These are phyloP conservation scores for Halictus rubicundus DNA, from an alignment of 1,140 invertebrate species.

Conservation along the genomic window DNA sequence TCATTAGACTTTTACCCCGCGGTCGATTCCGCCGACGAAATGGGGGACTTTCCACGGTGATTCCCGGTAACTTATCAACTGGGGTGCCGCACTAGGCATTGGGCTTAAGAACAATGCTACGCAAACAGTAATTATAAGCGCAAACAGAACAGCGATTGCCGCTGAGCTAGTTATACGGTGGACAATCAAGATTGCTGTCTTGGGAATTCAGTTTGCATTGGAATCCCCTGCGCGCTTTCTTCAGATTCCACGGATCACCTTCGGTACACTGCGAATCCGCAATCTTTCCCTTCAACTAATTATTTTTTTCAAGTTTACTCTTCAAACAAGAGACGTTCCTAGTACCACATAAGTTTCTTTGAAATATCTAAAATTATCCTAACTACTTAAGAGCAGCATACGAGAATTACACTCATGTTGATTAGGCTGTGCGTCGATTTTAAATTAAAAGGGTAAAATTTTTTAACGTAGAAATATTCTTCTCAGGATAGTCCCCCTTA, in stretches of 20 bases:
- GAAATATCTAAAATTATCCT: no score
- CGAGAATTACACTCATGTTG: no score
- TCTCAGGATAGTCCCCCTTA: no score
- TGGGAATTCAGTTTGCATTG: slow-evolving; percentile 11
- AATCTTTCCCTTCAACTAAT: neutral
- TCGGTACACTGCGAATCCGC: neutral
- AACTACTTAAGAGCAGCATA: no score
- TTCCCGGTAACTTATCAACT: slow-evolving; percentile 43
- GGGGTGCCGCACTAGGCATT: slow-evolving; percentile 28
- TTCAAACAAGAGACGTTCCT: no score
- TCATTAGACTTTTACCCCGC: slow-evolving; percentile 37
- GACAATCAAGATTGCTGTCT: slow-evolving; percentile 34
- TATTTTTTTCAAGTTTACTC: neutral
- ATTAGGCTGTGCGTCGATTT: no score
- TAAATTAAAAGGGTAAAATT: no score
- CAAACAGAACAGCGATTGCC: slow-evolving; percentile 46
- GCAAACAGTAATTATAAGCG: slow-evolving; percentile 44
- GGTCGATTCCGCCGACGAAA: slow-evolving; percentile 7
- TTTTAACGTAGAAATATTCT: no score
- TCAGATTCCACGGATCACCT: neutral
- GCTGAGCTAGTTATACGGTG: slow-evolving; percentile 17
- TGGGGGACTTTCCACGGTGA: slow-evolving; percentile 9
- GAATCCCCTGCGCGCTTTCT: neutral
- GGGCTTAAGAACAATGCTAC: slow-evolving; percentile 47
- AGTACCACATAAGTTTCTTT: no score